Percentiles rank a stretch among this genome's conserved stretches.
These are phyloP conservation scores for Lycocorax pyrrhopterus DNA, from an alignment of 2,113 vertebrate genomes.

Conservation along the genomic window DNA sequence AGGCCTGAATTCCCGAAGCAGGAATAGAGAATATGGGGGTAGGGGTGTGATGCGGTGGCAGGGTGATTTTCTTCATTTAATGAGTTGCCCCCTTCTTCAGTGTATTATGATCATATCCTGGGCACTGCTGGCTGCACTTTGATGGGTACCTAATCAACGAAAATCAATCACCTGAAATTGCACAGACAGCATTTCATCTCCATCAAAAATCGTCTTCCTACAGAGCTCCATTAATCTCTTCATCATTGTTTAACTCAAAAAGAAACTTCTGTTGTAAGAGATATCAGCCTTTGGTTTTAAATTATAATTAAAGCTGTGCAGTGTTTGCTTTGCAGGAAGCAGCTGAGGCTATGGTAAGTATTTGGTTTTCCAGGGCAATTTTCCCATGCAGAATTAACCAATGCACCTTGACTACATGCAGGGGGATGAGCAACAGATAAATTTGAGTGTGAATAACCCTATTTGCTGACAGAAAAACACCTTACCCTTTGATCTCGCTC, in stretches of 20 bases:
- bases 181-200: conserved; percentile 38
- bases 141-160: conserved; percentile 40
- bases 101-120: not conserved
- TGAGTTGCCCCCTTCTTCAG: conserved; percentile 8
- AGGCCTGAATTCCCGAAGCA: not conserved
- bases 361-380: not conserved
- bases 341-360: not conserved
- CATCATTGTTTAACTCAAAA: conserved; percentile 52
- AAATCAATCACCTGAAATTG: conserved; percentile 57
- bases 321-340: not conserved
- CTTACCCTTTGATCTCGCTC: not conserved
- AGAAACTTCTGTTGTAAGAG: conserved; percentile 21
- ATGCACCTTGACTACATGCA: not conserved
- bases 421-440: not conserved
- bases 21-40: not conserved
- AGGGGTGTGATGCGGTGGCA: not conserved
- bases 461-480: not conserved
- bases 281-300: conserved; percentile 5
- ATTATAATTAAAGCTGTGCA: conserved; percentile 6
- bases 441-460: not conserved
- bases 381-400: not conserved
- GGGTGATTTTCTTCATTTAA: not conserved
- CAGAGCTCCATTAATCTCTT: conserved; percentile 46
- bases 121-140: conserved; percentile 27
- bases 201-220: conserved; percentile 39